These are phyloP conservation scores for Zaprionus tsacasi DNA, from an alignment of 1,140 invertebrate species.

Conservation along the genomic window DNA sequence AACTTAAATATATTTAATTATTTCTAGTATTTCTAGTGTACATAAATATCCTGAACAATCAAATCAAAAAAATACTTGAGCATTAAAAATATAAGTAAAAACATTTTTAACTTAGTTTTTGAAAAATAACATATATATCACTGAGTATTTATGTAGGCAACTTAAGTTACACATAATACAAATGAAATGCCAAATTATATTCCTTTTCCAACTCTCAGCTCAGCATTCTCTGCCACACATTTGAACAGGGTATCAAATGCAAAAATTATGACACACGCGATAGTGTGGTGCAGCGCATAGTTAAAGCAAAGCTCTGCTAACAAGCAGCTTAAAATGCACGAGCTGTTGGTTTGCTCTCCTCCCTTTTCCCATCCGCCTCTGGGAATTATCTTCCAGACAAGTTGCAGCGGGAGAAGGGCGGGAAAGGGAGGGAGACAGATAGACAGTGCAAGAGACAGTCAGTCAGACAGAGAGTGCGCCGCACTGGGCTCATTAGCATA, in stretches of 20 bases:
- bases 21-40: not conserved
- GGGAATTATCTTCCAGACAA: slow-evolving; percentile 55
- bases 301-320: slow-evolving; percentile 69
- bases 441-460: slow-evolving; percentile 11
- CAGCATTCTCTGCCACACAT: not conserved
- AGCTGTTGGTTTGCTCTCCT: slow-evolving; percentile 14
- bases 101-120: too few relatives aligned
- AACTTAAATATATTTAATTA: not conserved
- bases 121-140: too few relatives aligned
- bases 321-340: slow-evolving; percentile 70
- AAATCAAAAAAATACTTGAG: too few relatives aligned
- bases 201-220: too few relatives aligned
- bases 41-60: not conserved
- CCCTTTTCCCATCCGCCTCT: not conserved
- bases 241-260: slow-evolving; percentile 29
- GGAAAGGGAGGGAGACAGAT: not conserved
- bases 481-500: slow-evolving; percentile 75
- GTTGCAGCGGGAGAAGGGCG: slow-evolving; percentile 24
- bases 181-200: too few relatives aligned
- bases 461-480: slow-evolving; percentile 28
- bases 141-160: too few relatives aligned
- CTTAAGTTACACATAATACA: too few relatives aligned
- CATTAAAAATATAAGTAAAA: too few relatives aligned
- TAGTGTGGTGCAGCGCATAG: slow-evolving; percentile 46
- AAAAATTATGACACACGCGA: slow-evolving; percentile 69